Evolutionary conservation across 1,140 invertebrate genomes (phyloP).

Genomic region (Calephelis nemesis): DNA sequence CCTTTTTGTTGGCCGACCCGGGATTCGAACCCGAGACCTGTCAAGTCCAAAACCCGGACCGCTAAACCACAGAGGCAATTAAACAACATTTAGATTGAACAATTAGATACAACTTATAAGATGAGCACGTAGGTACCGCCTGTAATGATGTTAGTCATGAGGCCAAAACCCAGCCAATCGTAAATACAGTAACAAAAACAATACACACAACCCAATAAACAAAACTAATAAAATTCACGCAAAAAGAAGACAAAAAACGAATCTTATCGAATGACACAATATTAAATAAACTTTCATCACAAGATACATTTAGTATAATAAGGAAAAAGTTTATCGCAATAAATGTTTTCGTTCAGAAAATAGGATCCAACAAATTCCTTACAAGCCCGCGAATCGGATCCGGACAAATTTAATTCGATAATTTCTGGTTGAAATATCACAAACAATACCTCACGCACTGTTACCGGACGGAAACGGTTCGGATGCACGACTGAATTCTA

Average conservation of each 20-base stretch:
- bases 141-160: too few relatives aligned
- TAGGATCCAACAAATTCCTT: slow-evolving; percentile 34
- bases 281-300: slow-evolving; percentile 16
- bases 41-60: too few relatives aligned
- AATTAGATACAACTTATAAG: too few relatives aligned
- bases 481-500: slow-evolving; percentile 42
- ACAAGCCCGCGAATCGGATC: slow-evolving; percentile 40
- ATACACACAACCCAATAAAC: not conserved
- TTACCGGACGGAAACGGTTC: slow-evolving; percentile 37
- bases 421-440: slow-evolving; percentile 54
- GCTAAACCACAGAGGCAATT: too few relatives aligned
- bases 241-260: slow-evolving; percentile 6
- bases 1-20: too few relatives aligned
- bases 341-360: slow-evolving; percentile 35
- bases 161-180: not conserved
- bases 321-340: slow-evolving; percentile 24
- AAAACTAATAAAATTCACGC: not conserved
- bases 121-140: too few relatives aligned
- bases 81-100: too few relatives aligned
- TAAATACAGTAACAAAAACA: slow-evolving; percentile 1
- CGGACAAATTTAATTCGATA: slow-evolving; percentile 50
- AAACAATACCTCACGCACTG: slow-evolving; percentile 39
- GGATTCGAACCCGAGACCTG: too few relatives aligned
- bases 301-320: slow-evolving; percentile 20
- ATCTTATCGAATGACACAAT: slow-evolving; percentile 7